A percentile compares a stretch with the other conserved stretches of the same genome.
Evolutionary conservation across 2,113 vertebrate genomes (phyloP).

Genomic region (Elaphurus davidianus): DNA sequence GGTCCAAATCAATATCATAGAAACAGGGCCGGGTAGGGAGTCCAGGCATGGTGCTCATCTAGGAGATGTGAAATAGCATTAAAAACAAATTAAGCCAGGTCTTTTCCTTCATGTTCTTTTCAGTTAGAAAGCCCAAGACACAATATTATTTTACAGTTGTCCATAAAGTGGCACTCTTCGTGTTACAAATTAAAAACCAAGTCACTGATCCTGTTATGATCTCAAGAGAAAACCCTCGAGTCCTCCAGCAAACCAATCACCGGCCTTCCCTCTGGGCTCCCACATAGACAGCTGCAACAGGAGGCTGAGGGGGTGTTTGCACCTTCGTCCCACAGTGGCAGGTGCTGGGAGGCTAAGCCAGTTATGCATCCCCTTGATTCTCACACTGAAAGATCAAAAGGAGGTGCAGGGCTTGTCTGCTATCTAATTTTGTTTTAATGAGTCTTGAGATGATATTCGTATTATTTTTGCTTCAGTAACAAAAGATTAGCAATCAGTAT

Average conservation of each 20-base stretch:
- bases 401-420: neutral
- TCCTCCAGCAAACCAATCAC: neutral
- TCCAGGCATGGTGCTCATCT: constrained; percentile 99
- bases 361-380: no score
- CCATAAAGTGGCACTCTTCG: neutral
- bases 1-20: constrained; percentile 97
- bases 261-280: neutral
- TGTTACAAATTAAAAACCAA: neutral
- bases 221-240: neutral
- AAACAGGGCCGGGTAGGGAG: constrained; percentile 98
- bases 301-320: neutral
- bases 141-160: neutral
- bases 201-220: neutral
- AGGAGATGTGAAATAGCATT: neutral
- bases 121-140: neutral
- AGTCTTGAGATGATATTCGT: neutral
- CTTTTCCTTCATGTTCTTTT: neutral
- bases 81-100: neutral
- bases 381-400: neutral
- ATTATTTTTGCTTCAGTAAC: neutral
- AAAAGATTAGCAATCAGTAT: neutral
- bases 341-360: neutral
- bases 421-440: neutral
- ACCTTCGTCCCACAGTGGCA: neutral
- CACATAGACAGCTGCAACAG: neutral